Evolutionary conservation across 1,140 invertebrate species (phyloP).

Genomic region (Tetragonula clypearis): DNA sequence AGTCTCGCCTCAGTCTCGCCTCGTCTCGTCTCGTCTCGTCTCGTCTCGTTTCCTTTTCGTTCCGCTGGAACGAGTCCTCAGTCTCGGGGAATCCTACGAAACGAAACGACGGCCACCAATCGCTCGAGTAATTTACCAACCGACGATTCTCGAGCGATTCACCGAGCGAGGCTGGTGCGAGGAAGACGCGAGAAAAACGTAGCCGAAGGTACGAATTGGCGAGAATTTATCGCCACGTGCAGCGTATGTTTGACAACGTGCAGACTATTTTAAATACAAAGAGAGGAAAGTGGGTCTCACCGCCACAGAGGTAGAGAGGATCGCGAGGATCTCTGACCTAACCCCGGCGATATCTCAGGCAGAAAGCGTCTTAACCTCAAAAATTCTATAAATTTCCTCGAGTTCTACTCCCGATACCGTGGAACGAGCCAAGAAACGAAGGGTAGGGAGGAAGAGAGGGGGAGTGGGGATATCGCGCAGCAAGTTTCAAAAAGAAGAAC

Average conservation of each 20-base stretch:
- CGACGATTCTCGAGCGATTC: not conserved
- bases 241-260: not conserved
- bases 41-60: constrained; percentile 27
- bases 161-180: not conserved
- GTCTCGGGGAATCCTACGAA: not conserved
- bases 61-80: not conserved
- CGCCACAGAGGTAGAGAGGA: too few relatives aligned
- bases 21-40: not conserved
- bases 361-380: not conserved
- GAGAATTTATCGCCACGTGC: not conserved
- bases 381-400: constrained; percentile 3
- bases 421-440: not conserved
- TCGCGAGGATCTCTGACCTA: too few relatives aligned
- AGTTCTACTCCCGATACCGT: not conserved
- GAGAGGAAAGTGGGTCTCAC: not conserved
- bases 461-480: not conserved
- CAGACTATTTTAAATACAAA: not conserved
- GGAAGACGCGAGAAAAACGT: not conserved
- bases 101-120: not conserved
- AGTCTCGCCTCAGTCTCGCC: constrained; percentile 2
- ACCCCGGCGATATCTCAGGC: too few relatives aligned
- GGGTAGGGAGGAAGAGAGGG: not conserved
- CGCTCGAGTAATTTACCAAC: not conserved
- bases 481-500: not conserved
- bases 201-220: too few relatives aligned